Evolutionary conservation across 2,888 invertebrate species (phyloP), one percentile per base, ranked within the genome.

Genomic region (Sarcophaga rosellei): DNA sequence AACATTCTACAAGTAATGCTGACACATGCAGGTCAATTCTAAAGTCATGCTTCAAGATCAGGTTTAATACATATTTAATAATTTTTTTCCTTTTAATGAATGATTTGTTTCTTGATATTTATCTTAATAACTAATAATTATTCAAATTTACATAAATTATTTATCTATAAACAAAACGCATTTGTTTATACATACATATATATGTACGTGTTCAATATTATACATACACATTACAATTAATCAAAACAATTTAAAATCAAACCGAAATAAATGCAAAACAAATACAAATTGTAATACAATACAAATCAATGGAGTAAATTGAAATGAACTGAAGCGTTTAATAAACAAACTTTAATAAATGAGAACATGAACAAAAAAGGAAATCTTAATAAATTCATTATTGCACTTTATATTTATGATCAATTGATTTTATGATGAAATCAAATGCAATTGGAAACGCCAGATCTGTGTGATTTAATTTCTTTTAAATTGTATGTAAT

Each of bases 301-400:
- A 53, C 53, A 82, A 73, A 77, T 83, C 69, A 81, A 84, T 83
- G 61, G 53, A 81, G 44, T 84, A 47, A 81, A 81, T 73, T 81
- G 53, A 73, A 81, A 17, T 78, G 74, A 74, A 77, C 63, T 77
- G 81, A 62, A 61, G 53, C 65, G 66, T 59, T 66, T 23, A 73
- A 53, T 59, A 44, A 79, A 70, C 47, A 47, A 25, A 72, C 21
- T 73, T 15, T 15, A 15, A 15, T 53, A 53, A 17, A 53, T 17
- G 53, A 53, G 5, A 53, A 53, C 12, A n/a, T n/a, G n/a, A 47
- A 47, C 44, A 17, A 20, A 23, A 47, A 44, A 61, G 3, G 15
- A 59, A 62, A 57, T 65, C 61, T 57, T n/a, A 74, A 53, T 75
- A 44, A 44, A 68, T 47, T 62, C 35, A 21, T 25, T 23, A 68